A percentile compares a stretch with the other conserved stretches of the same genome.
phyloP scores from a whole-genome alignment of 2,113 vertebrate species.

The Grammomys surdaster region DNA sequence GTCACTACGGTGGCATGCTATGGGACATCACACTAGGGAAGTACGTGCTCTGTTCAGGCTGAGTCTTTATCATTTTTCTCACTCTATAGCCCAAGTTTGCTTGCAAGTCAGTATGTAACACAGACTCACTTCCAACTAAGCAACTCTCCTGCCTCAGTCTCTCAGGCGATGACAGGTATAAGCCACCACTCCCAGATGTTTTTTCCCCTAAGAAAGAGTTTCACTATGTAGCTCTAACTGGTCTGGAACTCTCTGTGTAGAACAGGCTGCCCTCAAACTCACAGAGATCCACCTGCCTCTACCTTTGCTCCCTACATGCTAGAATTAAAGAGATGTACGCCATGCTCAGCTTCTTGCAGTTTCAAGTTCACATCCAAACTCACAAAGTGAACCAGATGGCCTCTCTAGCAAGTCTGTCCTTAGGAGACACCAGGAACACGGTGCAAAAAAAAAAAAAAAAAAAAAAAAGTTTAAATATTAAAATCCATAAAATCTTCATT shows the following conservation, averaged over 20 bases:
- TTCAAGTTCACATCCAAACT: slow-evolving; percentile 20
- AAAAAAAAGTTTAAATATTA: slow-evolving; percentile 4
- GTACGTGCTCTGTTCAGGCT: not conserved
- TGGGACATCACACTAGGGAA: not conserved
- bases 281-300: not conserved
- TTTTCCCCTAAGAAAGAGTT: not conserved
- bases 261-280: not conserved
- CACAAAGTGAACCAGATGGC: not conserved
- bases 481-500: not conserved
- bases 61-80: not conserved
- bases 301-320: not conserved
- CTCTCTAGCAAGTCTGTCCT: slow-evolving; percentile 17
- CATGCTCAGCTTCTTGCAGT: not conserved
- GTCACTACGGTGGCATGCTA: not conserved
- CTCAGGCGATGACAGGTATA: not conserved
- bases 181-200: not conserved
- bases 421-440: slow-evolving; percentile 7
- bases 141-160: not conserved
- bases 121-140: not conserved
- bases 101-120: not conserved
- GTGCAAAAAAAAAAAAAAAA: not conserved
- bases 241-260: not conserved
- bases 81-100: not conserved
- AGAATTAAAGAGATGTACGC: not conserved
- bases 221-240: not conserved